Conservation (phyloP, 1,140 invertebrate genomes). For the Dreissena rostriformis region DNA sequence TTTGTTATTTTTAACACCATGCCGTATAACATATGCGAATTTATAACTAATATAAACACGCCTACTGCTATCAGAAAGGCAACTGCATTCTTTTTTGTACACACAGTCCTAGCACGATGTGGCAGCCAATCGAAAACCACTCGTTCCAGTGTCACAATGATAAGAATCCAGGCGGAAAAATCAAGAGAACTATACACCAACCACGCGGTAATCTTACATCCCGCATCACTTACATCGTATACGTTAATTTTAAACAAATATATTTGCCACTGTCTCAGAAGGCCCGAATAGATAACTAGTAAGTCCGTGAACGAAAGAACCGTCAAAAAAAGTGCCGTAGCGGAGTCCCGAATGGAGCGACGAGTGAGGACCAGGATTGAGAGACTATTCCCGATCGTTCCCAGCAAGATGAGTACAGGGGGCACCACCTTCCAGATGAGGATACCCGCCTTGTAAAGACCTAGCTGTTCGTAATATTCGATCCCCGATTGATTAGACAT, state of each 20-base stretch:
- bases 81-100: constrained; percentile 48
- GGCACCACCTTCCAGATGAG: constrained; percentile 55
- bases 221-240: constrained; percentile 9
- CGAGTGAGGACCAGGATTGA: constrained; percentile 61
- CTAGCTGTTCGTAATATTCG: constrained; percentile 13
- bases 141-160: constrained; percentile 68
- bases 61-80: constrained; percentile 47
- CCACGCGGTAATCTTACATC: constrained; percentile 66
- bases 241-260: constrained; percentile 58
- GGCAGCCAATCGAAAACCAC: constrained; percentile 68
- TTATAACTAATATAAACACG: constrained; percentile 53
- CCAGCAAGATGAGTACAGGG: constrained; percentile 59
- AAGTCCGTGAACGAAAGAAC: constrained; percentile 64
- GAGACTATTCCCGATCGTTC: constrained; percentile 63
- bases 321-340: constrained; percentile 60
- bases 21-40: constrained; percentile 65
- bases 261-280: constrained; percentile 62
- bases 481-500: too few relatives aligned
- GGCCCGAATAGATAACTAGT: constrained; percentile 64
- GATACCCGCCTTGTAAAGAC: constrained; percentile 8
- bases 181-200: constrained; percentile 64
- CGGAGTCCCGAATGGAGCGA: constrained; percentile 36
- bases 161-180: constrained; percentile 69
- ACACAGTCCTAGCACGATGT: constrained; percentile 55
- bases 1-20: background rate